phyloP scores from a whole-genome alignment of 30 jellyfish, hydroid and myxozoan species.

The Cassiopea andromeda region DNA sequence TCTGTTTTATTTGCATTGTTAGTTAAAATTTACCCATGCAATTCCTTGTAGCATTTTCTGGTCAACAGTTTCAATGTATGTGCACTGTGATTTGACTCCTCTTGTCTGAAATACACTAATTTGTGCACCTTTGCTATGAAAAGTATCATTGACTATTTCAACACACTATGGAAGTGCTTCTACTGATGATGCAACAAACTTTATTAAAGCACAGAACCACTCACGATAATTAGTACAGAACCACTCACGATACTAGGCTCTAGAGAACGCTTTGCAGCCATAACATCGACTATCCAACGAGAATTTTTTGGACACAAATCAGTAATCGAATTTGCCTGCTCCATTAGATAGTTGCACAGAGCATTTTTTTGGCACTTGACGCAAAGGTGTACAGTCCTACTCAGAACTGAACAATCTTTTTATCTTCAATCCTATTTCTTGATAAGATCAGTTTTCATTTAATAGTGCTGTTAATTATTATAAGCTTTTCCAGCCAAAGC shows the following conservation, averaged over 20 bases:
- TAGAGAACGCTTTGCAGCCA: slow-evolving; percentile 35
- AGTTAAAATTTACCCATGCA: slow-evolving; percentile 17
- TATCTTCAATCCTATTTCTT: no score
- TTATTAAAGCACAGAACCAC: slow-evolving; percentile 15
- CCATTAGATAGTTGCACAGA: slow-evolving; percentile 24
- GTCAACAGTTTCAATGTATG: no score
- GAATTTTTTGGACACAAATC: slow-evolving; percentile 27
- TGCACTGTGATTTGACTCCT: no score
- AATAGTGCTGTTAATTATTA: no score
- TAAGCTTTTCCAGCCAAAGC: no score
- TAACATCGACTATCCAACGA: slow-evolving; percentile 25
- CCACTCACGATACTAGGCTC: slow-evolving; percentile 14
- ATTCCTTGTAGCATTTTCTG: slow-evolving; percentile 52
- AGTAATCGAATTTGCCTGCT: slow-evolving; percentile 28
- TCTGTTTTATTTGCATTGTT: slow-evolving; percentile 27
- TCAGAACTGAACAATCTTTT: slow-evolving; percentile 12
- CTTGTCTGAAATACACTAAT: slow-evolving; percentile 6
- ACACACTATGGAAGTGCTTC: slow-evolving; percentile 15
- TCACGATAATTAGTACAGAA: slow-evolving; percentile 2
- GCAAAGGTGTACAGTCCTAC: neutral
- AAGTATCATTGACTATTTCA: slow-evolving; percentile 16
- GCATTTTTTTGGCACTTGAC: slow-evolving; percentile 24
- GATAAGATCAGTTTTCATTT: no score
- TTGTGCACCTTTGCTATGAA: neutral
- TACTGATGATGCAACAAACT: slow-evolving; percentile 17